Base-by-base conservation (phyloP, 2,113 vertebrate species). In the Cichladusa arquata region DNA sequence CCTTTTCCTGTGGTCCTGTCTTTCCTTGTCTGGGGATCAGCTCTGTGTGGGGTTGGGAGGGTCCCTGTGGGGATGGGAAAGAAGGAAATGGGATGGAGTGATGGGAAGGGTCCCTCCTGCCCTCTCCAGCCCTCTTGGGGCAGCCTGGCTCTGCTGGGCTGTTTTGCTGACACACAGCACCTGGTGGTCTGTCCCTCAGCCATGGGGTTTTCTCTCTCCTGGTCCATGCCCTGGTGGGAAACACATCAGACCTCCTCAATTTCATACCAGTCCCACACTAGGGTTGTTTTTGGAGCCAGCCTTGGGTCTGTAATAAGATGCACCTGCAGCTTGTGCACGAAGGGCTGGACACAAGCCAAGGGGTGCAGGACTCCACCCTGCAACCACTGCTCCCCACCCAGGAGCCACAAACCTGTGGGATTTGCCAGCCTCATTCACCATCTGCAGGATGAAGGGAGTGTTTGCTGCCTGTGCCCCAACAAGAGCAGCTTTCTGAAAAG, bases 11-110 rank as follows among this genome's bases (percentile, higher is more conserved):
- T 20, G 56, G 12, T 20, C 11, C 4, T 20, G 23, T 73, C 15
- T 0, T 0, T 23, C 22, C 44, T 42, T 17, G 53, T 64, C 53
- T 87, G 61, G 61, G 87, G 65, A 29, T 57, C 28, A 74, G 72
- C 28, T 4, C 2, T 33, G 40, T 3, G 0, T 1, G 22, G 44
- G 36, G 58, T 54, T 15, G 0, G 0, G 61, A 33, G 40, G 47
- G 14, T 80, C 33, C 72, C 22, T 14, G 47, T 19, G 45, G 42
- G n/a, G 3, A 17, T 14, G 42, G 44, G 31, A 44, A 36, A 26
- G 54, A 16, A 31, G 34, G 31, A 62, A 2, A 8, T 47, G 58
- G 71, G 70, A 23, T 4, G 9, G 25, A 18, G 25, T 33, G 14
- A 18, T 66, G 38, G 42, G 38, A 80, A 62, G 33, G 16, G 31